phyloP scores from a whole-genome alignment of 37 sponge, comb jelly and placozoan species.

The Ianthella basta region DNA sequence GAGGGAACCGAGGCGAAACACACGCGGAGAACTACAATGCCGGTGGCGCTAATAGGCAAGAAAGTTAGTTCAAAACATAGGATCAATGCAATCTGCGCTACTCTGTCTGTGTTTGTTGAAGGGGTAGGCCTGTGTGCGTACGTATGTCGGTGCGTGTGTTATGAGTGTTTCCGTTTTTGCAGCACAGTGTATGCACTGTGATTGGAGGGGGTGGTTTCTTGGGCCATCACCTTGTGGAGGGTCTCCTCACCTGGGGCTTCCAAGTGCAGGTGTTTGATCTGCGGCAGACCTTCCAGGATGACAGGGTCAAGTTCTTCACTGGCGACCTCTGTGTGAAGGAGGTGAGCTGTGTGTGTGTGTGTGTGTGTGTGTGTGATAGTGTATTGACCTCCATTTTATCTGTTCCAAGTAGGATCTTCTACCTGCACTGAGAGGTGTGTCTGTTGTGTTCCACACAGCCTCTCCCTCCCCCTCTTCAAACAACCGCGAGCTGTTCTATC shows the following conservation, averaged over 20 bases:
- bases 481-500: slow-evolving; percentile 68
- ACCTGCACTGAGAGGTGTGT: slow-evolving; percentile 66
- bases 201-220: slow-evolving; percentile 93
- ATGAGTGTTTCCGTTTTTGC: background rate
- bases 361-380: background rate
- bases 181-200: slow-evolving; percentile 68
- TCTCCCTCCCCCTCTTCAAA: slow-evolving; percentile 74
- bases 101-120: too few species aligned
- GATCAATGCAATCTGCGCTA: too few species aligned
- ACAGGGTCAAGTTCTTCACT: slow-evolving; percentile 63
- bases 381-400: background rate
- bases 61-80: too few species aligned
- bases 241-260: slow-evolving; percentile 74
- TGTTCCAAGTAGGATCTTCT: slow-evolving; percentile 47
- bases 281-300: slow-evolving; percentile 44
- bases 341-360: slow-evolving; percentile 37
- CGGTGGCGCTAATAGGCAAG: too few species aligned
- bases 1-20: too few species aligned
- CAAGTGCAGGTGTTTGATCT: slow-evolving; percentile 87
- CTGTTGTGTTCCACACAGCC: slow-evolving; percentile 81
- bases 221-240: slow-evolving; percentile 82
- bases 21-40: too few species aligned
- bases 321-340: slow-evolving; percentile 83
- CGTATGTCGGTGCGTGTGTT: too few species aligned
- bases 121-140: too few species aligned